Conservation (phyloP, 2,113 vertebrate genomes). For the Bothrops jararaca region DNA sequence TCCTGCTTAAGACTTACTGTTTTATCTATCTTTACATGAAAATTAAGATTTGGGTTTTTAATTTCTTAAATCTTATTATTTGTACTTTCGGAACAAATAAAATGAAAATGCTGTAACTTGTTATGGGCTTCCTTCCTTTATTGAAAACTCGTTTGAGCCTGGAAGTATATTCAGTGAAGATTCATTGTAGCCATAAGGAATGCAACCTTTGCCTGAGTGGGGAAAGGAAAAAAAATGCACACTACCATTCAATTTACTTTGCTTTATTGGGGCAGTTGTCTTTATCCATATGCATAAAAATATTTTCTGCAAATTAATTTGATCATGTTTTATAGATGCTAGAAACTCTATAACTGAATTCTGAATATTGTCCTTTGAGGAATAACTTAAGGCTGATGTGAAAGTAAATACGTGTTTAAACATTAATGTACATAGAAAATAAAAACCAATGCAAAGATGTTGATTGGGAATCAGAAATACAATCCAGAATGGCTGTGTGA, state of each 20-base stretch:
- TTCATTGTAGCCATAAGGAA: background rate
- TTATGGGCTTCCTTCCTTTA: background rate
- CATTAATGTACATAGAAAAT: slow-evolving; percentile 52
- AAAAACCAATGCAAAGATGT: slow-evolving; percentile 62
- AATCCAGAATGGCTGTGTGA: slow-evolving; percentile 36
- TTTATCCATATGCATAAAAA: slow-evolving; percentile 13
- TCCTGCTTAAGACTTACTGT: background rate
- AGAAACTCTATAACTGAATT: background rate
- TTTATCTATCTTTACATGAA: background rate
- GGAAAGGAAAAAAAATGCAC: background rate
- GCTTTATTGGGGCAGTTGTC: slow-evolving; percentile 4
- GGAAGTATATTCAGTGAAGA: background rate
- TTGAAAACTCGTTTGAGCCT: background rate
- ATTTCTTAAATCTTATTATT: background rate
- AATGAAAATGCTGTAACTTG: background rate
- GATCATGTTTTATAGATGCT: slow-evolving; percentile 1
- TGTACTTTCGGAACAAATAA: background rate
- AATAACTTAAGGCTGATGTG: slow-evolving; percentile 52
- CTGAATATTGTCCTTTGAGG: slow-evolving; percentile 15
- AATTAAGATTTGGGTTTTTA: background rate
- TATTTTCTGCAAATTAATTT: background rate
- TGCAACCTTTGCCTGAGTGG: background rate
- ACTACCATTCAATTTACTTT: slow-evolving; percentile 5
- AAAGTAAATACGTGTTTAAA: slow-evolving; percentile 40
- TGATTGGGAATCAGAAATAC: slow-evolving; percentile 44